Evolutionary conservation across 30 jellyfish, hydroid and myxozoan species (phyloP).

Genomic region (Hydra vulgaris): DNA sequence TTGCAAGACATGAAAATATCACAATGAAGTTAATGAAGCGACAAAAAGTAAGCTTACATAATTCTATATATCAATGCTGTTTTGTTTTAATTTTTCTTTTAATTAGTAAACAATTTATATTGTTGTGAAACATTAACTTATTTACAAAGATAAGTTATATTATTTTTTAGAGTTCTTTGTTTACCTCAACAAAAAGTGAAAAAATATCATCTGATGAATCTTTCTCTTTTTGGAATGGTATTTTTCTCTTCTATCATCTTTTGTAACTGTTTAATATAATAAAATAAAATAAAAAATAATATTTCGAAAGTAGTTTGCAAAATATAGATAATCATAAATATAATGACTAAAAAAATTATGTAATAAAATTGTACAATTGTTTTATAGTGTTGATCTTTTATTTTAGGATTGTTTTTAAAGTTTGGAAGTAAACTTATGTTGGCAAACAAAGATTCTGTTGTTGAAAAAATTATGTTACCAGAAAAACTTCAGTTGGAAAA

Average conservation of each 20-base stretch:
- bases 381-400: not conserved
- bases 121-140: too few species aligned
- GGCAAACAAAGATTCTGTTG: constrained; percentile 43
- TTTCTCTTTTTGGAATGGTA: constrained; percentile 41
- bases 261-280: too few species aligned
- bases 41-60: constrained; percentile 45
- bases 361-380: too few species aligned
- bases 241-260: not conserved
- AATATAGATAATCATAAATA: too few species aligned
- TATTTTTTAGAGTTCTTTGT: constrained; percentile 3
- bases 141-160: too few species aligned
- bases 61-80: not conserved
- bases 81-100: too few species aligned
- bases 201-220: not conserved
- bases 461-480: constrained; percentile 35
- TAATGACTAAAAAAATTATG: too few species aligned
- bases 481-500: constrained; percentile 45
- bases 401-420: not conserved
- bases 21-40: constrained; percentile 73
- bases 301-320: too few species aligned
- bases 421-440: constrained; percentile 43
- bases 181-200: not conserved
- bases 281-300: too few species aligned
- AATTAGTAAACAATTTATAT: too few species aligned
- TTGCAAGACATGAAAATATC: constrained; percentile 44